Percentiles rank a stretch among this genome's conserved stretches.
These are phyloP conservation scores for Leptopilina myrica DNA, from an alignment of 2,888 invertebrate species.

Conservation along the genomic window DNA sequence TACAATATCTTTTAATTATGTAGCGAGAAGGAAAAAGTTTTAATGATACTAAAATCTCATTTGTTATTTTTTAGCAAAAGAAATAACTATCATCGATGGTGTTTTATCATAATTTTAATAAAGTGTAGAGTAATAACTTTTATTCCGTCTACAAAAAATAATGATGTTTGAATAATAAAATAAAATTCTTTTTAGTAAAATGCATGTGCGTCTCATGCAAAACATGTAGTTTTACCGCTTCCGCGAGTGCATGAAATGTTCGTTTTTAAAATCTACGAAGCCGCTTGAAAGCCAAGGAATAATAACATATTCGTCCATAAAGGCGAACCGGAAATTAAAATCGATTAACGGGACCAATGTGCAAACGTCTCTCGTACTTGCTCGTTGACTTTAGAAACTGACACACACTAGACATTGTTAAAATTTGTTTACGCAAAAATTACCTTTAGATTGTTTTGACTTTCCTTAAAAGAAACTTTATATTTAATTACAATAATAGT, in stretches of 20 bases:
- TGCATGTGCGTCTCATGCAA: neutral
- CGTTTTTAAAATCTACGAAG: slow-evolving; percentile 46
- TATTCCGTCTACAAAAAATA: neutral
- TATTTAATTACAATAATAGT: too few relatives aligned
- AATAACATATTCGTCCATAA: slow-evolving; percentile 54
- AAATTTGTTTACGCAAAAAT: neutral
- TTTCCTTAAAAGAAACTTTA: too few relatives aligned
- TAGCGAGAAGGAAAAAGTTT: too few relatives aligned
- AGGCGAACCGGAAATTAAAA: slow-evolving; percentile 69
- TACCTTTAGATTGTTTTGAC: neutral
- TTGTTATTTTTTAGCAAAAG: too few relatives aligned
- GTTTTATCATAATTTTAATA: neutral
- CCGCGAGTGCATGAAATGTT: slow-evolving; percentile 44
- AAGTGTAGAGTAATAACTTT: neutral
- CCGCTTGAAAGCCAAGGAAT: slow-evolving; percentile 50
- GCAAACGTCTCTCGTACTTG: slow-evolving; percentile 16
- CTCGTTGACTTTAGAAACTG: slow-evolving; percentile 48
- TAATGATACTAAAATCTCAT: too few relatives aligned
- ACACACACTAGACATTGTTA: slow-evolving; percentile 44
- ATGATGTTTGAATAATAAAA: slow-evolving; percentile 11
- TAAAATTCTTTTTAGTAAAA: neutral
- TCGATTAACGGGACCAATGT: slow-evolving; percentile 63
- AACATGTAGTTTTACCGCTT: slow-evolving; percentile 42
- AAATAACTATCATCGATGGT: too few relatives aligned
- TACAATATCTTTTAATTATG: too few relatives aligned